phyloP scores from a whole-genome alignment of 2,113 vertebrate species.

The Columba janthina region DNA sequence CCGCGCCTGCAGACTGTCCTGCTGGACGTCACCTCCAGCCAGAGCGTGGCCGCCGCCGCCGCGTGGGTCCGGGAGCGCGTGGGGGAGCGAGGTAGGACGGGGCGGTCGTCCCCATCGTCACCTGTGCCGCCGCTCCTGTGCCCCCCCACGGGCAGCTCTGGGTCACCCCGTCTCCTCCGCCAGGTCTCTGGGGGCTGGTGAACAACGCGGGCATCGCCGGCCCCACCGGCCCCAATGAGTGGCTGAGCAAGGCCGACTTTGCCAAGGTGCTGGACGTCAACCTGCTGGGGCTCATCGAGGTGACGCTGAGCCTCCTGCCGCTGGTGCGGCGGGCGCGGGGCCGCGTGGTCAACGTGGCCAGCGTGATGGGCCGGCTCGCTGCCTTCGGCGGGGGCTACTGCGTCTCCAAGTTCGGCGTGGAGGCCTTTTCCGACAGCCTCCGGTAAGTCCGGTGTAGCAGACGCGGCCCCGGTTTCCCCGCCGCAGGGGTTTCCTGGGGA shows the following conservation, averaged over 20 bases:
- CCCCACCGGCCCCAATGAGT: constrained; percentile 40
- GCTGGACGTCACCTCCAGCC: constrained; percentile 79
- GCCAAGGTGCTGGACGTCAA: constrained; percentile 79
- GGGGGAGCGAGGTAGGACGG: constrained; percentile 75
- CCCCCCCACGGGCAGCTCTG: rapidly evolving
- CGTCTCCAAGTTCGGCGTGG: constrained; percentile 80
- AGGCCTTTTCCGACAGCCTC: constrained; percentile 83
- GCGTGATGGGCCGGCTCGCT: constrained; percentile 75
- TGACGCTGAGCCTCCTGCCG: constrained; percentile 81
- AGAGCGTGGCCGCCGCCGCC: constrained; percentile 72
- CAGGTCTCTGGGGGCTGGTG: constrained; percentile 87
- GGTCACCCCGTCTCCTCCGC: background rate
- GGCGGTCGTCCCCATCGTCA: rapidly evolving
- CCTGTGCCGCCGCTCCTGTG: too few relatives aligned
- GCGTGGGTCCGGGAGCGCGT: constrained; percentile 76
- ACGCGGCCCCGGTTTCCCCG: too few relatives aligned
- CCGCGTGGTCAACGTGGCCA: constrained; percentile 81
- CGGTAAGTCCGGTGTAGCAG: too few relatives aligned
- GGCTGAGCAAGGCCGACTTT: constrained; percentile 77
- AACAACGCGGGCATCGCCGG: constrained; percentile 76
- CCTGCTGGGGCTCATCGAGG: constrained; percentile 78
- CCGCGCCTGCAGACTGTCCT: constrained; percentile 72
- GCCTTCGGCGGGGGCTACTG: constrained; percentile 76
- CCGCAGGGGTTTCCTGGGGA: too few relatives aligned
- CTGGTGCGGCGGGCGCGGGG: constrained; percentile 77